Conservation (phyloP, 2,113 vertebrate genomes). For the Coryphaenoides rupestris region DNA sequence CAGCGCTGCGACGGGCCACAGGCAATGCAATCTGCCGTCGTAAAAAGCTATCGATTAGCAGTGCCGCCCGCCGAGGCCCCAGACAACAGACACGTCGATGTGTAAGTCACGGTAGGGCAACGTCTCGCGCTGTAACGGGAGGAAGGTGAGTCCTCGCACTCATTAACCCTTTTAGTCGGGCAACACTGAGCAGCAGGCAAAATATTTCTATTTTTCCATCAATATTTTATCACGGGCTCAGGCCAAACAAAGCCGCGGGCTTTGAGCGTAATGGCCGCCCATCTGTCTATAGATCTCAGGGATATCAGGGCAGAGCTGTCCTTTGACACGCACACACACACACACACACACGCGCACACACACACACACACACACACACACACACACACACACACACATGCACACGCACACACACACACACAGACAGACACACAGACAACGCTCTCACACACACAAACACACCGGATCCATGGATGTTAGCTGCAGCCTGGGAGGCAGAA, state of each 20-base stretch:
- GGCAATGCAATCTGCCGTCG: slow-evolving; percentile 52
- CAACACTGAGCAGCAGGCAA: slow-evolving; percentile 72
- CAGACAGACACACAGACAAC: slow-evolving; percentile 43
- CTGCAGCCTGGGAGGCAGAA: slow-evolving; percentile 59
- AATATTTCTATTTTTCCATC: slow-evolving; percentile 83
- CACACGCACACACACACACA: slow-evolving; percentile 28
- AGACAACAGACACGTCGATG: slow-evolving; percentile 49
- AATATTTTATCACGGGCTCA: slow-evolving; percentile 79
- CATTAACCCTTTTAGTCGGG: slow-evolving; percentile 74
- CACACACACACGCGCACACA: slow-evolving; percentile 26
- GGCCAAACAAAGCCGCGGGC: slow-evolving; percentile 73
- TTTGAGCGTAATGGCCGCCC: slow-evolving; percentile 73
- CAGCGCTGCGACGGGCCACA: no score
- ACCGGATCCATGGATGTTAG: slow-evolving; percentile 44
- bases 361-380: no score
- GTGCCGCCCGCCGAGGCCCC: slow-evolving; percentile 31
- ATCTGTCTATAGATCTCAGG: slow-evolving; percentile 75
- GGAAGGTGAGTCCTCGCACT: slow-evolving; percentile 58
- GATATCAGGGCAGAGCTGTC: slow-evolving; percentile 62
- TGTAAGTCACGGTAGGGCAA: slow-evolving; percentile 41
- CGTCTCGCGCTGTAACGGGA: slow-evolving; percentile 67
- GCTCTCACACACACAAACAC: slow-evolving; percentile 19
- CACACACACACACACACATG: slow-evolving; percentile 39
- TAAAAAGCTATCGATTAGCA: slow-evolving; percentile 65
- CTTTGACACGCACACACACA: slow-evolving; percentile 68